phyloP scores from a whole-genome alignment of 2,888 invertebrate genomes.

The Chironomus riparius region DNA sequence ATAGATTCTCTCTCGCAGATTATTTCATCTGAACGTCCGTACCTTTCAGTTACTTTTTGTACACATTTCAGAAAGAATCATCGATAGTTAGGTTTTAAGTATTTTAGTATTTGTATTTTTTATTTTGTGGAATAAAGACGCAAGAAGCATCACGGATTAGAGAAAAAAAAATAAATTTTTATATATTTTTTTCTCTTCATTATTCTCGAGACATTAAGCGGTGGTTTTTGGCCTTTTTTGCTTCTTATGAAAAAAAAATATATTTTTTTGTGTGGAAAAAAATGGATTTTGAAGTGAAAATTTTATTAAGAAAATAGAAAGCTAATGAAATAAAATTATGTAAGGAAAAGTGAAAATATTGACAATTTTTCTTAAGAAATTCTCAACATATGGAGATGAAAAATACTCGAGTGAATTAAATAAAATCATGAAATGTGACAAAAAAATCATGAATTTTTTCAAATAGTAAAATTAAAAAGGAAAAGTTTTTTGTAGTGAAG shows the following conservation, averaged over 20 bases:
- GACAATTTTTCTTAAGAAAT: not conserved
- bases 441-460: not conserved
- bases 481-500: not conserved
- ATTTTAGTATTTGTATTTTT: conserved; percentile 28
- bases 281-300: not conserved
- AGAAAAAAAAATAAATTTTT: not conserved
- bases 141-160: conserved; percentile 22
- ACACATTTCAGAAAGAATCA: conserved; percentile 23
- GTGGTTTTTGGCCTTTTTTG: not conserved
- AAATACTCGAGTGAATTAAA: not conserved
- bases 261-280: not conserved
- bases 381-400: not conserved
- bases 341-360: not conserved
- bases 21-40: conserved; percentile 23
- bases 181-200: too few relatives aligned
- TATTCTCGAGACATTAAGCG: not conserved
- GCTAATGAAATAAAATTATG: not conserved
- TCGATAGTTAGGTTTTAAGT: conserved; percentile 27
- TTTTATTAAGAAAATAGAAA: not conserved
- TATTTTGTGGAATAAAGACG: conserved; percentile 26
- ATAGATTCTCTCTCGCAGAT: not conserved
- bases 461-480: not conserved
- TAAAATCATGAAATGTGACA: not conserved
- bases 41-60: conserved; percentile 27
- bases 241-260: not conserved